These are phyloP conservation scores for Apodemia mormo DNA, from an alignment of 2,888 invertebrate species.

Conservation along the genomic window DNA sequence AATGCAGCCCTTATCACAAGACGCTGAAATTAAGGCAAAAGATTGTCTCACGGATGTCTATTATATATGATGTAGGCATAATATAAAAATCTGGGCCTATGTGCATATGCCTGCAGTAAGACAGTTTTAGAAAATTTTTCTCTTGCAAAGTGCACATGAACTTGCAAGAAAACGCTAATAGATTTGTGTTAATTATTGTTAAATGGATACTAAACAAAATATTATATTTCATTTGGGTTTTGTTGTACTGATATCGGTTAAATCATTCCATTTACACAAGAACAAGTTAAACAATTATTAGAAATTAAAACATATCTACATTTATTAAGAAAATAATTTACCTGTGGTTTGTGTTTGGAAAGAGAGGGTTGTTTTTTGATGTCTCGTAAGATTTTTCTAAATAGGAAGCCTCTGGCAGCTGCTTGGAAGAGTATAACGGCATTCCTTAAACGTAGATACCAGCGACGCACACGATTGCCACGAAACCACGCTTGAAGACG, in stretches of 20 bases:
- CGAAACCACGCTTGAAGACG: slow-evolving; percentile 92
- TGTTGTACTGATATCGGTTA: not conserved
- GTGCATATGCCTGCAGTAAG: too few relatives aligned
- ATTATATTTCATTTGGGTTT: not conserved
- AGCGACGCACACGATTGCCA: slow-evolving; percentile 84
- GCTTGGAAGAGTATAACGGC: slow-evolving; percentile 87
- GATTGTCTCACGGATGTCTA: too few relatives aligned
- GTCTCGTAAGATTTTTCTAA: slow-evolving; percentile 80
- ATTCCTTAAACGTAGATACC: slow-evolving; percentile 84
- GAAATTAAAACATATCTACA: not conserved
- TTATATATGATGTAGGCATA: too few relatives aligned
- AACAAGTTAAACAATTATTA: slow-evolving; percentile 21
- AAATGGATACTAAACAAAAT: too few relatives aligned
- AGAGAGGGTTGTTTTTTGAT: slow-evolving; percentile 49
- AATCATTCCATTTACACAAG: slow-evolving; percentile 7
- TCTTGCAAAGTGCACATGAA: too few relatives aligned
- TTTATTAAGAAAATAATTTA: slow-evolving; percentile 40
- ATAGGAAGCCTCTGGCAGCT: slow-evolving; percentile 84
- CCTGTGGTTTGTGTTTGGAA: slow-evolving; percentile 34
- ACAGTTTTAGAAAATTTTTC: too few relatives aligned
- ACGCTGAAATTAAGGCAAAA: too few relatives aligned
- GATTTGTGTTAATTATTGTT: too few relatives aligned
- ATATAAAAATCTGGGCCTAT: too few relatives aligned
- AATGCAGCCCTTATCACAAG: too few relatives aligned
- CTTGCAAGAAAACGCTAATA: too few relatives aligned